These are phyloP conservation scores for Myotis myotis DNA, from an alignment of 2,797 vertebrate genomes.

Conservation along the genomic window DNA sequence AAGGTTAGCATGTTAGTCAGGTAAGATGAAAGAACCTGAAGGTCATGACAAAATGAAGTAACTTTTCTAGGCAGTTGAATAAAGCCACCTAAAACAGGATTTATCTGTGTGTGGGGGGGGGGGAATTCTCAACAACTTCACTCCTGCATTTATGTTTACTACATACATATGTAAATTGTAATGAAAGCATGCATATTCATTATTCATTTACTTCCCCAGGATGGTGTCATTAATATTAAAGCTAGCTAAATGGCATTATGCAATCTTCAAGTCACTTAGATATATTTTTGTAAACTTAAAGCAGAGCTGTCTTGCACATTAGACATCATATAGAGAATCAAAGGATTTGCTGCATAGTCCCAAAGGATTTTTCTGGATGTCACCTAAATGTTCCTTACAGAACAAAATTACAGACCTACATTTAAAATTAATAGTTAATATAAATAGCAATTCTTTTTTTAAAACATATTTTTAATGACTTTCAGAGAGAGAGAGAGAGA, in stretches of 20 bases:
- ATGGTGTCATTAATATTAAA: background rate
- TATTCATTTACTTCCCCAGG: background rate
- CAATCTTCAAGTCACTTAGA: background rate
- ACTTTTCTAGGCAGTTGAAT: background rate
- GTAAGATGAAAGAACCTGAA: background rate
- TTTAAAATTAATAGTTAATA: background rate
- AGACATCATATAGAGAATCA: background rate
- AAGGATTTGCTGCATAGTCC: background rate
- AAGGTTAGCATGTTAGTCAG: background rate
- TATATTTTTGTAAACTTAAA: conserved; percentile 40
- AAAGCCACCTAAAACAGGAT: background rate
- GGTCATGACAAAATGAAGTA: conserved; percentile 21
- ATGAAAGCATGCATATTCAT: background rate
- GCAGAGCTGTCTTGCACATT: background rate
- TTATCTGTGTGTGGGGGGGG: background rate
- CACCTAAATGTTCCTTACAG: background rate
- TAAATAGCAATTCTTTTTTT: background rate
- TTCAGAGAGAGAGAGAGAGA: too few relatives aligned
- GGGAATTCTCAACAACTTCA: background rate
- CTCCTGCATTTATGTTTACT: background rate
- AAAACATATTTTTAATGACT: too few relatives aligned
- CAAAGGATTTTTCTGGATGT: background rate
- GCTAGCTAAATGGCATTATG: background rate
- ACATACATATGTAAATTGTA: background rate
- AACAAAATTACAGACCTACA: background rate